phyloP scores from a whole-genome alignment of 2,797 vertebrate genomes.

The Diceros bicornis region DNA sequence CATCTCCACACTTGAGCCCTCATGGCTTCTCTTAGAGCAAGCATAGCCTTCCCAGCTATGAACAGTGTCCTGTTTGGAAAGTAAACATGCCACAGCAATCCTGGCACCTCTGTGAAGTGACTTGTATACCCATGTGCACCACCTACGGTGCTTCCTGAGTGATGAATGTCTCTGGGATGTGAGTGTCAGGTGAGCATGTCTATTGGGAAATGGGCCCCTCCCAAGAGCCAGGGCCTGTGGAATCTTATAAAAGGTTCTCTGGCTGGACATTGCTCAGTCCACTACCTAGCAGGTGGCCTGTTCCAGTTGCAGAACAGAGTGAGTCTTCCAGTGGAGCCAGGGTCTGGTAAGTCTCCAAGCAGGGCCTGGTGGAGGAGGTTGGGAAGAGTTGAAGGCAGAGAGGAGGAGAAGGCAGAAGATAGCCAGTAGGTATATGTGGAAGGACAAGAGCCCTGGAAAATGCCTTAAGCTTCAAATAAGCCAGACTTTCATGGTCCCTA shows the following conservation, averaged over 20 bases:
- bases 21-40: neutral
- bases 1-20: neutral
- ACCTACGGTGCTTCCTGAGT: conserved; percentile 77
- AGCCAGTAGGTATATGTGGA: neutral
- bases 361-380: neutral
- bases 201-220: conserved; percentile 78
- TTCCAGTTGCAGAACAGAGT: conserved; percentile 51
- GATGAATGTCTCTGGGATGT: conserved; percentile 81
- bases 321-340: conserved; percentile 48
- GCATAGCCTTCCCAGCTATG: conserved; percentile 59
- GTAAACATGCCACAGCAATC: conserved; percentile 78
- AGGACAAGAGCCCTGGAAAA: neutral
- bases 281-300: conserved; percentile 29
- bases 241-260: conserved; percentile 81
- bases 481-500: neutral
- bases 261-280: conserved; percentile 60
- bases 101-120: conserved; percentile 79
- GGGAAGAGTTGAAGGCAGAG: neutral
- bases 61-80: conserved; percentile 76
- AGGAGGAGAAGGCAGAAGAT: neutral
- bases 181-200: conserved; percentile 73
- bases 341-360: conserved; percentile 69
- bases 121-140: conserved; percentile 78
- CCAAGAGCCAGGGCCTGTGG: neutral
- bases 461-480: neutral